Conservation (phyloP, 1,140 invertebrate species). For the Aleiodes sp. region DNA sequence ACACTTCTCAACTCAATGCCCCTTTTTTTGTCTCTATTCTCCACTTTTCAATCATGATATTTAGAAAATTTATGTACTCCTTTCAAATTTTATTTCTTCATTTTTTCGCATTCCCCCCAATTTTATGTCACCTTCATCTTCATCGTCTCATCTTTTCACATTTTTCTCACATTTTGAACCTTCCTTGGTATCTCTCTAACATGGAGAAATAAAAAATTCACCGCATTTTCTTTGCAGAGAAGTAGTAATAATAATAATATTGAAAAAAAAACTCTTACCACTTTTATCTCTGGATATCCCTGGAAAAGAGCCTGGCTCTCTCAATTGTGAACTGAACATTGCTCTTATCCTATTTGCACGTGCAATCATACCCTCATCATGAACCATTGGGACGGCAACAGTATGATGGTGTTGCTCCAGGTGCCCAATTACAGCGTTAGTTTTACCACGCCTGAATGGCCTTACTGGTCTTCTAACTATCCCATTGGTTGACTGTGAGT, state of each 20-base stretch:
- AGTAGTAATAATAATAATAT: neutral
- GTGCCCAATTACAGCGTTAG: neutral
- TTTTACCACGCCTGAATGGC: conserved; percentile 38
- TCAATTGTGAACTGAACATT: conserved; percentile 59
- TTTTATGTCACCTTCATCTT: conserved; percentile 12
- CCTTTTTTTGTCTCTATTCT: conserved; percentile 9
- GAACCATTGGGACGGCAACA: conserved; percentile 38
- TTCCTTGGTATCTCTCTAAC: neutral
- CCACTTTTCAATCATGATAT: conserved; percentile 8
- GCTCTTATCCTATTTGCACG: conserved; percentile 61
- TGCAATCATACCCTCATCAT: conserved; percentile 60
- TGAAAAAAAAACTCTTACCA: conserved; percentile 48
- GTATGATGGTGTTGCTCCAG: conserved; percentile 17
- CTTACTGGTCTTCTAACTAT: conserved; percentile 35
- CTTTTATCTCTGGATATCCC: conserved; percentile 63
- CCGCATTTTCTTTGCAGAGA: neutral
- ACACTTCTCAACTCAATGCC: conserved; percentile 11
- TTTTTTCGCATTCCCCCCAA: too few species aligned
- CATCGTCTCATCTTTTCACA: neutral
- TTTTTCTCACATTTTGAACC: neutral
- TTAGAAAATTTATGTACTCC: conserved; percentile 8
- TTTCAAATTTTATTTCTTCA: conserved; percentile 23
- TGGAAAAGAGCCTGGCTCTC: conserved; percentile 57
- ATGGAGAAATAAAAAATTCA: too few species aligned
- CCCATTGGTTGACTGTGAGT: conserved; percentile 26